Evolutionary conservation across 2,113 vertebrate species (phyloP).

Genomic region (Nothoprocta perdicaria): DNA sequence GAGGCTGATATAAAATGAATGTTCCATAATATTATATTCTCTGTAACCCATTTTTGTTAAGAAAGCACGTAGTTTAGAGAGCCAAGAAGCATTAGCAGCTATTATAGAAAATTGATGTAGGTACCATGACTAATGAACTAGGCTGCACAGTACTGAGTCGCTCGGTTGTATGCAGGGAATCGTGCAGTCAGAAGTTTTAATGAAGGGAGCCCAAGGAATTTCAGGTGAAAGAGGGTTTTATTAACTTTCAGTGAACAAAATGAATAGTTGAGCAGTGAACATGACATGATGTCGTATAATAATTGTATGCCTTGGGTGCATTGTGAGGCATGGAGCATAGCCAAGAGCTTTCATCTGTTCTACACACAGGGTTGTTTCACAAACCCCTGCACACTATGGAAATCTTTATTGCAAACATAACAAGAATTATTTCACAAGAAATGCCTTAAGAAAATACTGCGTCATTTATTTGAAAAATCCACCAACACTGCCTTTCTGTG

Average conservation of each 20-base stretch:
- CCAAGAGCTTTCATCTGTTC: slow-evolving; percentile 49
- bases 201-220: slow-evolving; percentile 54
- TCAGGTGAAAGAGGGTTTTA: slow-evolving; percentile 37
- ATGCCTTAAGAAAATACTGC: slow-evolving; percentile 13
- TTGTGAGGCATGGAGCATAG: slow-evolving; percentile 27
- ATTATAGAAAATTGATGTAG: slow-evolving; percentile 64
- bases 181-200: slow-evolving; percentile 53
- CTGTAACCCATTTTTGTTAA: slow-evolving; percentile 57
- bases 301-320: slow-evolving; percentile 23
- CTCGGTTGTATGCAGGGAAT: slow-evolving; percentile 30
- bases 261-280: slow-evolving; percentile 48
- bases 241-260: slow-evolving; percentile 49
- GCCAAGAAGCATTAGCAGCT: slow-evolving; percentile 49
- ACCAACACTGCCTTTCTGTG: not conserved
- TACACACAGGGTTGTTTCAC: slow-evolving; percentile 33
- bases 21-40: slow-evolving; percentile 38
- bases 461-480: not conserved
- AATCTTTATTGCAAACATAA: slow-evolving; percentile 21
- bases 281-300: slow-evolving; percentile 21
- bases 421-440: slow-evolving; percentile 29
- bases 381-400: slow-evolving; percentile 16
- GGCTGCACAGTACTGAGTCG: slow-evolving; percentile 18
- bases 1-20: not conserved
- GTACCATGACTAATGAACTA: slow-evolving; percentile 69
- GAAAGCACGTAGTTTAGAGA: slow-evolving; percentile 24